Evolutionary conservation across 2,888 invertebrate genomes (phyloP), one percentile per base, ranked within the genome.

Genomic region (Epinotia ramella): DNA sequence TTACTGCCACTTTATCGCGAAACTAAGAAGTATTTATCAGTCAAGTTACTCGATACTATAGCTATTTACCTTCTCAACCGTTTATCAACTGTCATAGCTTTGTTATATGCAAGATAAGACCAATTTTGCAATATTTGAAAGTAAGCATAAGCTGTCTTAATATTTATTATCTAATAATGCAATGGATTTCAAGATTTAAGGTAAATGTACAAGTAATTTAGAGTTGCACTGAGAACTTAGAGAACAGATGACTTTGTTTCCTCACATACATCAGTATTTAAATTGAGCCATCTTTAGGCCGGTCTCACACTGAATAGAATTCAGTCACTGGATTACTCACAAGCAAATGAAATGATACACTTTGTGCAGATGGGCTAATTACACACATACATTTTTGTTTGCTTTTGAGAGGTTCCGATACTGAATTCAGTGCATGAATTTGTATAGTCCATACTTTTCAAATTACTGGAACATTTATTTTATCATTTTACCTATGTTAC

Each of bases 1-100:
- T 6, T 12, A 40, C 33, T 33, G 33, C 12, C 16, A 33, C 12
- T 20, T 28, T 13, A 4, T 28, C 13, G 20, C 56, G 7, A 44
- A 44, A 28, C 16, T 7, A 62, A 40, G 33, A 40, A 62, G 6
- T 40, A 33, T 66, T 73, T 40, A 77, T 78, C 40, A 62, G 67
- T 65, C 49, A 49, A 60, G 33, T 59, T 28, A 60, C 33, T 24
- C n/a, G 11, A 44, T 71, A 40, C 59, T 24, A n/a, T n/a, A 44
- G 57, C 24, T 33, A 33, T 53, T 68, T 59, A 44, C 68, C 57
- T 44, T 56, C 67, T 5, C 57, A 44, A 56, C 12, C 33, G 6
- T 56, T 40, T 12, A 57, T 68, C 20, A 12, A 56, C 12, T 18
- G n/a, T 33, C n/a, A 3, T 40, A 40, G 13, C 68, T n/a, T 67